Base-by-base conservation (phyloP, 2,888 invertebrate genomes). In the Acholoe squamosa region DNA sequence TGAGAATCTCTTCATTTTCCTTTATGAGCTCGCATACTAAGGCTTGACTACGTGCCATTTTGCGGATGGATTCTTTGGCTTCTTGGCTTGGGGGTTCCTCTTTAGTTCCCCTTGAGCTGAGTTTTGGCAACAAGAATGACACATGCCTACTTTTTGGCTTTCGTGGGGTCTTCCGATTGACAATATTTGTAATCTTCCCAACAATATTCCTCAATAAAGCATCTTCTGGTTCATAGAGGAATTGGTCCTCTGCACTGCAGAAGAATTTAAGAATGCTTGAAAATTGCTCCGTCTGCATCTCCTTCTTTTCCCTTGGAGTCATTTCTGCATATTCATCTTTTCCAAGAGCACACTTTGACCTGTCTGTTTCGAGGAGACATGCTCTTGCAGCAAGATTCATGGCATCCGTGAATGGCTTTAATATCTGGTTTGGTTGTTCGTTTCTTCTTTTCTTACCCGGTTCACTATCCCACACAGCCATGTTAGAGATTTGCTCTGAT, bases 321-420 rank as follows among this genome's bases (percentile, higher is more conserved):
- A 86, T 86, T 52, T 1, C 19, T 5, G 86, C 52, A 86, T 86
- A 86, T 54, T 86, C 86, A 14, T 80, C 80, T 25, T 80, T 19
- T 80, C 80, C 80, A 43, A 80, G 80, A 0, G 80, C 80, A 43
- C 33, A 43, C 19, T 80, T 86, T 31, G 86, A 86, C 31, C 54
- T 52, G 54, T 86, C 86, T 14, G 16, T 86, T 16, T 28, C 28
- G 0, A 52, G 7, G 3, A 86, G 86, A 31, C 86, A 86, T 22
- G 25, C 54, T 56, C 14, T 54, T 16, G 86, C 86, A 19, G 86
- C 86, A 52, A 28, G 25, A n/a, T 22, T 86, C 86, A 86, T 22
- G 0, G n/a, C 43, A 34, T 80, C 80, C 25, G 0, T 16, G n/a
- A 80, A 22, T 14, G 80, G 80, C 3, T 43, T 80, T 0, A 80